phyloP scores from a whole-genome alignment of 2,888 invertebrate genomes.

The Hirudinaria manillensis region DNA sequence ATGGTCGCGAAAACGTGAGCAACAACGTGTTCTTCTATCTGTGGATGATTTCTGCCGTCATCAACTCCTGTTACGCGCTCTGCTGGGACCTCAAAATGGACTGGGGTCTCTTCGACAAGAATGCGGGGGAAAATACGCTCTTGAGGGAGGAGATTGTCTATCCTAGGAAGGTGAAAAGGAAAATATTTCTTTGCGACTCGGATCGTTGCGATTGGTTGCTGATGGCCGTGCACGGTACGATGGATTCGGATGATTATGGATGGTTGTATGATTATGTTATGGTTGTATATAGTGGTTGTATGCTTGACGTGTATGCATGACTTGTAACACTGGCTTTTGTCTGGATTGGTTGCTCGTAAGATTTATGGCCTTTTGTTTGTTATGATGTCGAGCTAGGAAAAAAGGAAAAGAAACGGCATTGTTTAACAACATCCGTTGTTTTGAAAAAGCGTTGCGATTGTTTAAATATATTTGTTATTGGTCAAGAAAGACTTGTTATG shows the following conservation, averaged over 20 bases:
- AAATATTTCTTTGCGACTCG: too few relatives aligned
- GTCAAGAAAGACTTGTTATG: too few relatives aligned
- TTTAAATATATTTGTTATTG: too few relatives aligned
- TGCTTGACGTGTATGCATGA: too few relatives aligned
- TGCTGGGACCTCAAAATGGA: constrained; percentile 99
- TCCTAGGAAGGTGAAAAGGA: constrained; percentile 68
- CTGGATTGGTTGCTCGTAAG: too few relatives aligned
- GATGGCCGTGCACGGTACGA: background rate
- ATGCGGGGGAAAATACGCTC: constrained; percentile 76
- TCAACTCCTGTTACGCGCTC: constrained; percentile 89
- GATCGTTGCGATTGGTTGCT: background rate
- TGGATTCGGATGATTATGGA: background rate
- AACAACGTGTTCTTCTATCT: constrained; percentile 57
- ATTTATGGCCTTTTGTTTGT: too few relatives aligned
- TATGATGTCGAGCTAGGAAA: too few relatives aligned
- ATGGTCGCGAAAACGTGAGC: background rate
- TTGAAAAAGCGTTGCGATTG: too few relatives aligned
- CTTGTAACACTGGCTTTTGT: background rate
- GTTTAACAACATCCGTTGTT: too few relatives aligned
- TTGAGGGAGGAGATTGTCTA: constrained; percentile 91
- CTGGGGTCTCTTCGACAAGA: constrained; percentile 90
- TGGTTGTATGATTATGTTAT: background rate
- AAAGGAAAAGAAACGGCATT: too few relatives aligned
- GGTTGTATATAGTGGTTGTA: too few relatives aligned
- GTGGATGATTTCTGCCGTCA: constrained; percentile 72